These are phyloP conservation scores for Conomelus anceps DNA, from an alignment of 2,888 invertebrate species.

Conservation along the genomic window DNA sequence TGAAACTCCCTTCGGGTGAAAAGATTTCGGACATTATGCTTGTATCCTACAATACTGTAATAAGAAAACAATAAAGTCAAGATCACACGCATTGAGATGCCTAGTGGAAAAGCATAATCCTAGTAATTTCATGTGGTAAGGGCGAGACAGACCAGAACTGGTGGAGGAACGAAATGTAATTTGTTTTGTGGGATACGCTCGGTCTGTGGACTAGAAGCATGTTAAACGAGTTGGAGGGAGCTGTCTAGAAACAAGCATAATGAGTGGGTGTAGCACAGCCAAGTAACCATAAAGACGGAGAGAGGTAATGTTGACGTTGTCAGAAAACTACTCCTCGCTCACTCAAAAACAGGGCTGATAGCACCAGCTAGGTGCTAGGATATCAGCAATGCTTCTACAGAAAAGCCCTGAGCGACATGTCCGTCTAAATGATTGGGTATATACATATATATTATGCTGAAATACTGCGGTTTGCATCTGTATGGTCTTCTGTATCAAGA, in stretches of 20 bases:
- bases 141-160: no score
- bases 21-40: neutral
- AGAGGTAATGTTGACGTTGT: neutral
- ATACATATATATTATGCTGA: neutral
- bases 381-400: neutral
- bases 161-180: neutral
- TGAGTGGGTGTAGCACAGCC: neutral
- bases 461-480: no score
- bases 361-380: neutral
- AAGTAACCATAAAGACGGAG: neutral
- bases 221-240: neutral
- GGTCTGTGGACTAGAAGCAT: neutral
- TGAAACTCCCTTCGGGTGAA: neutral
- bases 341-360: neutral
- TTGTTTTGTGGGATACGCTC: neutral
- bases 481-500: no score
- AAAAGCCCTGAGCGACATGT: neutral
- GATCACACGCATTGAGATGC: neutral
- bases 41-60: neutral
- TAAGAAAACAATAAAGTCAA: neutral
- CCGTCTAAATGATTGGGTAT: neutral
- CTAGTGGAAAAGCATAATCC: neutral
- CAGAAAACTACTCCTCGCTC: neutral
- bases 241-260: neutral
- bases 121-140: neutral